A percentile compares a stretch with the other conserved stretches of the same genome.
Conservation (phyloP, 2,113 vertebrate genomes). For the Chaetodon auriga region DNA sequence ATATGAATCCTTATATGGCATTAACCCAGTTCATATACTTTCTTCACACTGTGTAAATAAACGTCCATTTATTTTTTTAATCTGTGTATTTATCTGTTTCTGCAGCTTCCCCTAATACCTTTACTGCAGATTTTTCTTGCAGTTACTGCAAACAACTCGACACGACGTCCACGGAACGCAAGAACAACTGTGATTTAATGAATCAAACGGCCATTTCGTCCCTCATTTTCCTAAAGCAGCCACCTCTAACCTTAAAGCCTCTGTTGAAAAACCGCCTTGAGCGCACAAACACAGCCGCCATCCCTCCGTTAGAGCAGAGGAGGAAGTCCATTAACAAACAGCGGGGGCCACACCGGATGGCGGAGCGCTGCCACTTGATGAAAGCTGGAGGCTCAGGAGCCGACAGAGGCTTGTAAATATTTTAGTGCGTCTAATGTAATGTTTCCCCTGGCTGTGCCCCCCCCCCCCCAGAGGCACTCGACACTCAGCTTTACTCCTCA, state of each 20-base stretch:
- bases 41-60: background rate
- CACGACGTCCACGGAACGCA: background rate
- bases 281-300: conserved; percentile 38
- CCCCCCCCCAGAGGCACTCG: background rate
- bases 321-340: conserved; percentile 72
- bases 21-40: background rate
- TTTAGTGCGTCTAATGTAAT: conserved; percentile 65
- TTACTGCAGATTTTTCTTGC: background rate
- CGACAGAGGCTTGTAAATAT: conserved; percentile 69
- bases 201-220: background rate
- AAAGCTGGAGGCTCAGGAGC: conserved; percentile 52
- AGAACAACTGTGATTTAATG: background rate
- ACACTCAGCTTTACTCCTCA: conserved; percentile 28
- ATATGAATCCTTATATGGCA: background rate
- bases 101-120: background rate
- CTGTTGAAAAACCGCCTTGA: conserved; percentile 3
- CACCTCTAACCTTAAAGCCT: background rate
- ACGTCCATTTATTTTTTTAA: background rate
- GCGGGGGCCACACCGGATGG: conserved; percentile 55
- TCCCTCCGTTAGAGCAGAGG: conserved; percentile 23
- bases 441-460: conserved; percentile 46
- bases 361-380: conserved; percentile 50
- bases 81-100: background rate
- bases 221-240: background rate
- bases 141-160: background rate